Conservation (phyloP, 2,797 vertebrate species). For the Catostomus latipinnis region DNA sequence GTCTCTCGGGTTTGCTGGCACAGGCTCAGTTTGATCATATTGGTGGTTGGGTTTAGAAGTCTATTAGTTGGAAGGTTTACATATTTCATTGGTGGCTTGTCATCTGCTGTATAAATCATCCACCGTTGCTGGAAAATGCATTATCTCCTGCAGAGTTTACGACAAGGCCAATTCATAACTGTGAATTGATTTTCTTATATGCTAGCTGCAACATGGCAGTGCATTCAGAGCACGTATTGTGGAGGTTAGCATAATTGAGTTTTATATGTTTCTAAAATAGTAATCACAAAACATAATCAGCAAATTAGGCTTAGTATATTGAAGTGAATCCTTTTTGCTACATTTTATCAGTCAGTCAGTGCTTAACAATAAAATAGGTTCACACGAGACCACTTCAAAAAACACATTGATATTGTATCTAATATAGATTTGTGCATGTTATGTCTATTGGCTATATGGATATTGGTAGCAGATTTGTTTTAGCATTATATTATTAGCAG, state of each 20-base stretch:
- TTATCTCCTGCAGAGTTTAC: conserved; percentile 55
- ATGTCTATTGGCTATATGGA: too few relatives aligned
- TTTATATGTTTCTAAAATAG: conserved; percentile 59
- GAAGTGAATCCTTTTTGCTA: conserved; percentile 8
- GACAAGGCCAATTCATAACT: conserved; percentile 64
- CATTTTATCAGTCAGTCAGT: conserved; percentile 20
- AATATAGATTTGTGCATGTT: not conserved
- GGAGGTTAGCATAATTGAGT: conserved; percentile 58
- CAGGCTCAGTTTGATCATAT: conserved; percentile 15
- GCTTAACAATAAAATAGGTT: conserved; percentile 26
- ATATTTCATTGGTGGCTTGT: conserved; percentile 60
- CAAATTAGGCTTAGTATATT: conserved; percentile 44
- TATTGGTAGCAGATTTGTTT: not conserved
- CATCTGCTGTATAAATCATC: conserved; percentile 54
- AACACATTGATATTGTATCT: not conserved
- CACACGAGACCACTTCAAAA: not conserved
- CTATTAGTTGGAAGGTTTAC: conserved; percentile 34
- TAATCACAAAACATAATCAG: conserved; percentile 58
- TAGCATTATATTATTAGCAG: not conserved
- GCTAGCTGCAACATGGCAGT: conserved; percentile 30
- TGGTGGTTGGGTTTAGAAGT: not conserved
- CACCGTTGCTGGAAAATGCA: conserved; percentile 53
- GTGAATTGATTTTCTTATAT: conserved; percentile 61
- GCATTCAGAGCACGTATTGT: conserved; percentile 55
- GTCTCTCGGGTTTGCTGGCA: conserved; percentile 9